These are phyloP conservation scores for Scalopus aquaticus DNA, from an alignment of 2,113 vertebrate species.

Conservation along the genomic window DNA sequence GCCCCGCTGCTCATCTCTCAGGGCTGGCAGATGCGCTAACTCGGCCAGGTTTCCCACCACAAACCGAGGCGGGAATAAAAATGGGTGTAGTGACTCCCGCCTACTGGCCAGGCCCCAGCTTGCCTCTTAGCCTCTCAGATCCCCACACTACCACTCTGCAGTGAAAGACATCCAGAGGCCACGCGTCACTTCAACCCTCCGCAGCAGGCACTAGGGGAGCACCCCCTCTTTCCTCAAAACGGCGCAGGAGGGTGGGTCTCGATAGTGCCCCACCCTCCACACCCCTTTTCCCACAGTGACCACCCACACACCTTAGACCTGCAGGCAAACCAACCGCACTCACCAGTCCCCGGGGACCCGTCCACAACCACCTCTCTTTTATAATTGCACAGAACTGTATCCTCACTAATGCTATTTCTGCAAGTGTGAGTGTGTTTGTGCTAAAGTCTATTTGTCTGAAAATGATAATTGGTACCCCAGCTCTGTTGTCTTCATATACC, in stretches of 20 bases:
- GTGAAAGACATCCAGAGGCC: not conserved
- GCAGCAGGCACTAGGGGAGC: not conserved
- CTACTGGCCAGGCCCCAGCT: fast-evolving
- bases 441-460: not conserved
- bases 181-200: not conserved
- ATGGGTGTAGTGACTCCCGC: fast-evolving
- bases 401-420: not conserved
- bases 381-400: not conserved
- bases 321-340: not conserved
- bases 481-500: not conserved
- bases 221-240: not conserved
- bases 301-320: fast-evolving
- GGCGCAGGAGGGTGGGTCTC: not conserved
- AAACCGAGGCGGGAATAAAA: not conserved
- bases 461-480: not conserved
- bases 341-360: no score
- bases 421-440: no score
- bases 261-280: not conserved
- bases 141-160: no score
- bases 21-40: not conserved
- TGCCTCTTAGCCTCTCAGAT: not conserved
- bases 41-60: not conserved
- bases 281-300: not conserved
- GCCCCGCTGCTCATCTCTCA: fast-evolving
- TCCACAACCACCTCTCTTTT: not conserved